Evolutionary conservation across 2,888 invertebrate species (phyloP), one percentile per base, ranked within the genome.

Genomic region (Tipula lateralis): DNA sequence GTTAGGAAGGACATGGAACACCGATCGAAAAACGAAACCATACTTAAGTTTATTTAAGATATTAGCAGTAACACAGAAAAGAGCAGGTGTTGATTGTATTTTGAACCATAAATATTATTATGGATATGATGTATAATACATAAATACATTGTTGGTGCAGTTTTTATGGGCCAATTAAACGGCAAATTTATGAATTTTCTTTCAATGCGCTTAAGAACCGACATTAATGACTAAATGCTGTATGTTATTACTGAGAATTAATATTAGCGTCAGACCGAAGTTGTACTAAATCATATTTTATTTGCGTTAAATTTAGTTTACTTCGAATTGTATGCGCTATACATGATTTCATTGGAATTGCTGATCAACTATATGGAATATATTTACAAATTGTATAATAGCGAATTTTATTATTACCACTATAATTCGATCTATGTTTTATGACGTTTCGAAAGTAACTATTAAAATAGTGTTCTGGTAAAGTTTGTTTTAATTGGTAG

Each of bases 21-120:
- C 19, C 24, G 9, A 24, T 66, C 24, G 66, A 66, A 66, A 66
- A 66, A 66, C 24, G 66, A 66, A 66, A 24, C 9, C 66, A 66
- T 9, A 66, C 12, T 9, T 50, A 16, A 16, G 16, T 50, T 24
- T 66, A 13, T 66, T 7, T 9, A 66, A 24, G 9, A 24, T 24
- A 66, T 66, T 66, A 66, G 66, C 66, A 19, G 66, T 24, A 24
- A 66, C n/a, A n/a, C 66, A 19, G 66, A 66, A 66, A 66, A 66
- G 66, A 66, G 66, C 66, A 66, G 66, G 66, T 66, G 66, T 24
- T 66, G 66, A 66, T 24, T 66, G 66, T 66, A 66, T 66, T 24
- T 24, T 66, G n/a, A 32, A 24, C 66, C 66, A 66, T 24, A 9
- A 66, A 24, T n/a, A 50, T 50, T 16, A 50, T 16, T 66, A 3